A percentile compares a stretch with the other conserved stretches of the same genome.
phyloP scores from a whole-genome alignment of 2,888 invertebrate genomes.

The Nymphalis urticae region DNA sequence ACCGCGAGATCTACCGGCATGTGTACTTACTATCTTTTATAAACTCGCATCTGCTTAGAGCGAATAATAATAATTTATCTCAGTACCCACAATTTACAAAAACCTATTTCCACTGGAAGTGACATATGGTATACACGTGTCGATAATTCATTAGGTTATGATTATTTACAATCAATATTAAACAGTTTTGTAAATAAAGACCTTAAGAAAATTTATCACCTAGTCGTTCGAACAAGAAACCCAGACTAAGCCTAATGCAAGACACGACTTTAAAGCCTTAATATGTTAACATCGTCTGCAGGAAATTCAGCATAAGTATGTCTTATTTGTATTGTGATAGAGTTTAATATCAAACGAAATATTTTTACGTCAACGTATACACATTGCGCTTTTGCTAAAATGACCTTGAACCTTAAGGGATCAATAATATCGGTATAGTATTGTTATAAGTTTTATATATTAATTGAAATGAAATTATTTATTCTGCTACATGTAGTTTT shows the following conservation, averaged over 20 bases:
- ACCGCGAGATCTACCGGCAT: no score
- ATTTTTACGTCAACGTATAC: slow-evolving; percentile 5
- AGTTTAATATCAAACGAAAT: slow-evolving; percentile 13
- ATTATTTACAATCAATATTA: slow-evolving; percentile 2
- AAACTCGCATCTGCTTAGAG: no score
- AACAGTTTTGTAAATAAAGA: not conserved
- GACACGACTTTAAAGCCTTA: slow-evolving; percentile 35
- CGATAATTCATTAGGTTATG: not conserved
- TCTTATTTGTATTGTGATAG: slow-evolving; percentile 15
- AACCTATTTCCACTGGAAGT: no score
- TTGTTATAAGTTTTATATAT: not conserved
- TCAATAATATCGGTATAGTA: slow-evolving; percentile 7
- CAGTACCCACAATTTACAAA: no score
- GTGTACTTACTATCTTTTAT: no score
- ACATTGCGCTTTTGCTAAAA: slow-evolving; percentile 26
- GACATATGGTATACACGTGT: not conserved
- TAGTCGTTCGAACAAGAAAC: slow-evolving; percentile 32
- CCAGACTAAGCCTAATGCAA: slow-evolving; percentile 28
- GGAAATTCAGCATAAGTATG: slow-evolving; percentile 12
- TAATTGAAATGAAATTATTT: not conserved
- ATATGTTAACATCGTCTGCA: slow-evolving; percentile 29
- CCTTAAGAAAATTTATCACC: slow-evolving; percentile 23
- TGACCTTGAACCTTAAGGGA: slow-evolving; percentile 37
- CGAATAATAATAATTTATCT: no score
- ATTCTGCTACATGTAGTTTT: not conserved